Evolutionary conservation across 2,113 vertebrate species (phyloP), one percentile per base, ranked within the genome.

Genomic region (Nestor notabilis): DNA sequence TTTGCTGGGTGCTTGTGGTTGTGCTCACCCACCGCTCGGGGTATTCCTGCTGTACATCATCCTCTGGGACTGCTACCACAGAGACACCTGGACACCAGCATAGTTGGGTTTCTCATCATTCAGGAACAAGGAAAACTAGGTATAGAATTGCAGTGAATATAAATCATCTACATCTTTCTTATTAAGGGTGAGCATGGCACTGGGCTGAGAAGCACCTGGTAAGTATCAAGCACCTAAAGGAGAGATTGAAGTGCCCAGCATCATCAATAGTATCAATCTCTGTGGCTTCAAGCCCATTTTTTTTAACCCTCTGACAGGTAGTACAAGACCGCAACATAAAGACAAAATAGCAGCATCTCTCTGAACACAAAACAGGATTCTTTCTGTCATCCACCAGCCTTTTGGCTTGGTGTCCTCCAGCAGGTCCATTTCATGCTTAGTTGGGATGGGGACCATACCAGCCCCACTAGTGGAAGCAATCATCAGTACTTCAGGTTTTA

Each of bases 311-410:
- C 41, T 89, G 43, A 21, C 7, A 0, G 7, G 7, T 52, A 43
- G 7, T 55, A 28, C 13, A 33, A 55, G 43, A 84, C 20, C 0
- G 0, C 16, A 65, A 37, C 23, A 66, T 2, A 11, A 55, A 50
- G 41, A 63, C 43, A 52, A 37, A 76, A 66, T 0, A 84, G n/a
- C 12, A 21, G 5, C 44, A 44, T n/a, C 11, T 69, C 56, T 46
- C 61, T 84, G n/a, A 82, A 47, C 33, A 60, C 33, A 83, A 27
- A 71, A 24, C 11, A 56, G 47, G 31, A 44, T 52, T 75, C 81
- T 77, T 83, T 29, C 46, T 65, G n/a, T 91, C 74, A 68, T 44
- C 29, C 27, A 35, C 61, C 44, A 79, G 27, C 56, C 17, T 78
- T 53, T 29, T 55, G 52, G 41, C 47, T 52, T 63, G 46, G 7